Conservation (phyloP, 2,113 vertebrate species). For the Anarrhichthys ocellatus region DNA sequence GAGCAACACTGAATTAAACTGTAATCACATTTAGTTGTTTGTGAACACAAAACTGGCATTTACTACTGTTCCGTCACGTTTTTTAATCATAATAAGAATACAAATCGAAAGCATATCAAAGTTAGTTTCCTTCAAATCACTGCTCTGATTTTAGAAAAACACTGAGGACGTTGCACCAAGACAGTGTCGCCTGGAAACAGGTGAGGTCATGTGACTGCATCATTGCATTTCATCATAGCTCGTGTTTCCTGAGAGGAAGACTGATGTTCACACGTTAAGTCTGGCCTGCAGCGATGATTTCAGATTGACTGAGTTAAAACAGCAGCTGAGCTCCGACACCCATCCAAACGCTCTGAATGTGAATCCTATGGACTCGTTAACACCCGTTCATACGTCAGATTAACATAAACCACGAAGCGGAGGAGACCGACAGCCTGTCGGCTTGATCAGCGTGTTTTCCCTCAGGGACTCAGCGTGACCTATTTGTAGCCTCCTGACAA, state of each 20-base stretch:
- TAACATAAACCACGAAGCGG: neutral
- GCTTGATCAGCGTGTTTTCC: neutral
- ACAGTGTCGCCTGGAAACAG: neutral
- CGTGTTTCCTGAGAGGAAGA: neutral
- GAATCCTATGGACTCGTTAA: neutral
- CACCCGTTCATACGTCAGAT: neutral
- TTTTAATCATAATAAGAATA: neutral
- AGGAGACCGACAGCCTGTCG: neutral
- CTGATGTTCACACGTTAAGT: constrained; percentile 12
- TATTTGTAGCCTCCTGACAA: constrained; percentile 5
- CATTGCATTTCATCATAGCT: neutral
- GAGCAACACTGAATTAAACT: neutral
- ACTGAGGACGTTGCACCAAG: neutral
- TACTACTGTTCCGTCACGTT: neutral
- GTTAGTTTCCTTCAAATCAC: constrained; percentile 1
- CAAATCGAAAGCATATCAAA: no score
- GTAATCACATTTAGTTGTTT: neutral
- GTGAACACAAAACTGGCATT: neutral
- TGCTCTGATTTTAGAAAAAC: neutral
- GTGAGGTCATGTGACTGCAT: neutral
- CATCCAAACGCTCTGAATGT: neutral
- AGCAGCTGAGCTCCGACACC: constrained; percentile 22
- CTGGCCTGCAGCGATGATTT: neutral
- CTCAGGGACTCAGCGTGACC: neutral
- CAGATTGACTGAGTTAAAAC: constrained; percentile 7